Base-by-base conservation (phyloP, 2,113 vertebrate genomes). In the Rhizomys pruinosus region DNA sequence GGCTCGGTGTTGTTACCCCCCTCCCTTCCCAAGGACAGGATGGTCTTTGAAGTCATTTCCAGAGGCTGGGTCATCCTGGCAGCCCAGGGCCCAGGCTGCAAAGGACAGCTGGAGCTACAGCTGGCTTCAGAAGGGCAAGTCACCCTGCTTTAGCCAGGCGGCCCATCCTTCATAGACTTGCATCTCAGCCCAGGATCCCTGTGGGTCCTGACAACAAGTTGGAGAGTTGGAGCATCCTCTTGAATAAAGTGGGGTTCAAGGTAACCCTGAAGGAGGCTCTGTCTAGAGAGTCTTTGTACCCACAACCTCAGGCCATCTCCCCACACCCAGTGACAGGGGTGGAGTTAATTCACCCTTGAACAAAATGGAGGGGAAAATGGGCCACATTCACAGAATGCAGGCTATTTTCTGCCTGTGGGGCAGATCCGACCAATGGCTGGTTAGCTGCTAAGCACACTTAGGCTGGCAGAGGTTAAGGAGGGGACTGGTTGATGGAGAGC, bases 131-230 rank as follows among this genome's bases (percentile, higher is more conserved):
- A 72, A 85, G 90, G 86, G 86, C 89, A 47, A 44, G 86, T 82
- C 95, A 94, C 92, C 94, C 95, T 81, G 80, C 84, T 12, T 23
- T 34, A 17, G 73, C 69, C 77, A 81, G 91, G 72, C 81, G n/a
- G 77, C 94, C 87, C 39, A 71, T 84, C 22, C 39, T 80, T 68
- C 76, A 5, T 72, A 80, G 64, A 86, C 82, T 69, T 93, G 94
- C 92, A 37, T 59, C 34, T 23, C 44, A 10, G 93, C 93, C 95
- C 61, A 11, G 90, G 95, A 85, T 89, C 44, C 95, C 94, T 81
- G 94, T 66, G 87, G 92, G 93, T 90, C 92, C 90, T 0, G 57
- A 96, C 93, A 82, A 59, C 76, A 81, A 80, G 74, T 74, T 29
- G 44, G 76, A 74, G 76, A 80, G 74, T 74, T 29, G 44, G 76